Conservation (phyloP, 2,797 vertebrate genomes). For the Tokudaia tokunoshimensis region DNA sequence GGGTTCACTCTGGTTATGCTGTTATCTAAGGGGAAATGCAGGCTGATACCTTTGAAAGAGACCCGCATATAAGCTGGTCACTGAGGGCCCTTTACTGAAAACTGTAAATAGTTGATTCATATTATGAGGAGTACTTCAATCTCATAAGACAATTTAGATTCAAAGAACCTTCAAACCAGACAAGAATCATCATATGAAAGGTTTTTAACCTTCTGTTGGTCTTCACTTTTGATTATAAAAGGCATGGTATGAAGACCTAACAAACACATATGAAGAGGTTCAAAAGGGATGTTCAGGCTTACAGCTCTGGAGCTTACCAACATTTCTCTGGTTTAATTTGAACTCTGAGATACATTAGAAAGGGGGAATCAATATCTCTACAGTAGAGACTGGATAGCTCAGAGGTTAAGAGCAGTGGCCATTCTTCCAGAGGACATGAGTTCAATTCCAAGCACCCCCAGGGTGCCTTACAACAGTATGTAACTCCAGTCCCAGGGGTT, state of each 20-base stretch:
- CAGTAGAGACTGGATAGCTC: neutral
- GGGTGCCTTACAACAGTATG: neutral
- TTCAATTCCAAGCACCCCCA: neutral
- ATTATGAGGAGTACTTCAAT: neutral
- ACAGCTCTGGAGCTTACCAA: neutral
- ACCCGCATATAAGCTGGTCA: neutral
- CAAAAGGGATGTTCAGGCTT: neutral
- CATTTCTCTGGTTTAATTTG: neutral
- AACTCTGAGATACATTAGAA: neutral
- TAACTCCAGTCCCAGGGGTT: neutral
- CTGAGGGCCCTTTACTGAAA: neutral
- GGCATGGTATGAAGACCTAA: neutral
- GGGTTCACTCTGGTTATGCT: neutral
- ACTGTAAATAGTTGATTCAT: neutral
- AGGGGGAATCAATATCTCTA: neutral
- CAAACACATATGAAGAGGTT: neutral
- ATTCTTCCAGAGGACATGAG: neutral
- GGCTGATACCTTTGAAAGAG: neutral
- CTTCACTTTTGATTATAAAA: slow-evolving; percentile 3
- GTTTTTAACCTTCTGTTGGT: neutral
- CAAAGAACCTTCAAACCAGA: slow-evolving; percentile 11
- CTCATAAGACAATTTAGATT: slow-evolving; percentile 31
- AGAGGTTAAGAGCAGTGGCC: neutral
- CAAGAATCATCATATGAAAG: neutral
- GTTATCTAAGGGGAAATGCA: neutral